These are phyloP conservation scores for Cataglyphis albicans DNA, from an alignment of 2,888 invertebrate species.

Conservation along the genomic window DNA sequence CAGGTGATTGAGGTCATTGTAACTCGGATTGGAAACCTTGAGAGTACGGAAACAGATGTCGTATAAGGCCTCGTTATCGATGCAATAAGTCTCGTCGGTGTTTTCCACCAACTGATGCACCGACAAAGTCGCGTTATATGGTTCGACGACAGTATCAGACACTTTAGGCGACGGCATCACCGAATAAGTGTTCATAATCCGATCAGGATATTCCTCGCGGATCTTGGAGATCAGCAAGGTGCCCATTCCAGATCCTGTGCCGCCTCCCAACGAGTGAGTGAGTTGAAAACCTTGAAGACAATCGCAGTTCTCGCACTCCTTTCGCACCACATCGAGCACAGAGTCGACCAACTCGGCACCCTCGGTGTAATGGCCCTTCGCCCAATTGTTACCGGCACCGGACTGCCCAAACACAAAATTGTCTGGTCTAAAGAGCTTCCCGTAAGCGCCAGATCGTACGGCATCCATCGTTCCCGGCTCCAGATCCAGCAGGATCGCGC, in stretches of 20 bases:
- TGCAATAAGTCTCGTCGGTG: conserved; percentile 96
- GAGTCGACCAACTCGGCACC: conserved; percentile 95
- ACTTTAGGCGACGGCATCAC: conserved; percentile 94
- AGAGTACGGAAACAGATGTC: conserved; percentile 97
- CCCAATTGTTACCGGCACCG: conserved; percentile 87
- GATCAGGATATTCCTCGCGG: conserved; percentile 95
- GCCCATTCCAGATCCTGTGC: conserved; percentile 92
- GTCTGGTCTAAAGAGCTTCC: conserved; percentile 89
- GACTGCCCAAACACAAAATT: conserved; percentile 89
- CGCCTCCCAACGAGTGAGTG: conserved; percentile 93
- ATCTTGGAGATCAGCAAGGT: conserved; percentile 96
- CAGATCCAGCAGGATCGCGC: conserved; percentile 89
- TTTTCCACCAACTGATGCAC: conserved; percentile 96
- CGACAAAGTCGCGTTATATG: conserved; percentile 96
- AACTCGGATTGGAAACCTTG: conserved; percentile 95
- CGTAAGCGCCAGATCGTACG: conserved; percentile 89
- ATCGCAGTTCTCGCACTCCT: conserved; percentile 96
- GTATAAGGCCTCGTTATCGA: conserved; percentile 97
- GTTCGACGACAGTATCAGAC: conserved; percentile 97
- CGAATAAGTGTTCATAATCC: conserved; percentile 92
- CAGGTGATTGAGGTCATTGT: conserved; percentile 97
- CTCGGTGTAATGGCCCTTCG: conserved; percentile 96
- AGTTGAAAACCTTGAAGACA: conserved; percentile 95
- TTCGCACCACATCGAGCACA: conserved; percentile 93
- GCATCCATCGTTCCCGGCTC: conserved; percentile 92